Percentiles rank a stretch among this genome's conserved stretches.
These are phyloP conservation scores for Heliconius cydno DNA, from an alignment of 2,888 invertebrate species.

Conservation along the genomic window DNA sequence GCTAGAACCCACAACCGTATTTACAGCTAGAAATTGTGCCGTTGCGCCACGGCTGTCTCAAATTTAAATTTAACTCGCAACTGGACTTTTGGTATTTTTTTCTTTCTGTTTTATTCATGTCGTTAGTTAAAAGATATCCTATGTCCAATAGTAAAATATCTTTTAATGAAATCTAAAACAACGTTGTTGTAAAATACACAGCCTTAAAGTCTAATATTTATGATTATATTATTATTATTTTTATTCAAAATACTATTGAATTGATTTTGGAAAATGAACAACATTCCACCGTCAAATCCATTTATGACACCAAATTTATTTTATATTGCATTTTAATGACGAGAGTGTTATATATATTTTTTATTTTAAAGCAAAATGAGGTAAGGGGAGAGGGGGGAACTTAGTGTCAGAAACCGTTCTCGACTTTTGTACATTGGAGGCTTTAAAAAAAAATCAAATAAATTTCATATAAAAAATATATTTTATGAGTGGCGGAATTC, in stretches of 20 bases:
- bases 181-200: neutral
- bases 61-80: too few species aligned
- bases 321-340: neutral
- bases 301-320: constrained; percentile 36
- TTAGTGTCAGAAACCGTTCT: neutral
- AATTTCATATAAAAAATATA: neutral
- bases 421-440: neutral
- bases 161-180: too few species aligned
- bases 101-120: too few species aligned
- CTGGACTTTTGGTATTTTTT: too few species aligned
- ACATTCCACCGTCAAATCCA: constrained; percentile 44
- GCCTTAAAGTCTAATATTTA: neutral
- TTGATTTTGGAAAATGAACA: constrained; percentile 37
- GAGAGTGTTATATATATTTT: neutral
- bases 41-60: too few species aligned
- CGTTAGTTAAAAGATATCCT: too few species aligned
- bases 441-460: neutral
- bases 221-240: constrained; percentile 8
- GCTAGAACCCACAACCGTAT: too few species aligned
- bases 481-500: neutral
- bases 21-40: too few species aligned
- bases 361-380: neutral
- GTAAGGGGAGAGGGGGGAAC: neutral
- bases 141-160: too few species aligned
- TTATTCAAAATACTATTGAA: neutral